Percentiles rank a stretch among this genome's conserved stretches.
phyloP scores from a whole-genome alignment of 2,113 vertebrate species.

The Abramis brama region DNA sequence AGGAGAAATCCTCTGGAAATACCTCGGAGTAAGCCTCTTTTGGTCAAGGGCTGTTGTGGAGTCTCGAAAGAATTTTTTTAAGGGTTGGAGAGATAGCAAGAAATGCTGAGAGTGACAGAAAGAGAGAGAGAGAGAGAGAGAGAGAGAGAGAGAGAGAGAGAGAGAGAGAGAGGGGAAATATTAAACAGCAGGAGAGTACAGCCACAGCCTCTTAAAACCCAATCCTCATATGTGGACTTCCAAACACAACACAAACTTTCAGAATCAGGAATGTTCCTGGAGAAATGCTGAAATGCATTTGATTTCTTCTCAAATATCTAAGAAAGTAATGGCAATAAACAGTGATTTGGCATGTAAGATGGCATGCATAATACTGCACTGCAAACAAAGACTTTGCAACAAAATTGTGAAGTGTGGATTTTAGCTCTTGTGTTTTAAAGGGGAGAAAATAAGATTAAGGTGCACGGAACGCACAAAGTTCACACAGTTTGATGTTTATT shows the following conservation, averaged over 20 bases:
- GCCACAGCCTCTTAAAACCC: constrained; percentile 47
- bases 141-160: too few relatives aligned
- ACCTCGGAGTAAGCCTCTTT: constrained; percentile 79
- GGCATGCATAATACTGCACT: not conserved
- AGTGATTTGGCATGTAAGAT: not conserved
- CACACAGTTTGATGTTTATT: constrained; percentile 37
- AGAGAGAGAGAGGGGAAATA: constrained; percentile 19
- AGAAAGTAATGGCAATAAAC: not conserved
- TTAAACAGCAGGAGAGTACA: constrained; percentile 45
- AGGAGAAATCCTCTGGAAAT: constrained; percentile 76
- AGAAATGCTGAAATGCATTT: not conserved
- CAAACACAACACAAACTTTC: constrained; percentile 18
- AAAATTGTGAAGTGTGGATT: not conserved
- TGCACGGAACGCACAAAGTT: constrained; percentile 19
- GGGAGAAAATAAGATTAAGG: constrained; percentile 6
- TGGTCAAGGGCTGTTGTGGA: constrained; percentile 65
- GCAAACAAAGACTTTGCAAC: not conserved
- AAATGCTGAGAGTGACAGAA: constrained; percentile 46
- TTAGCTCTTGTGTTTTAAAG: not conserved
- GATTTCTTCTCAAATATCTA: constrained; percentile 3
- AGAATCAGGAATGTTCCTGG: not conserved
- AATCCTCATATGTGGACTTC: constrained; percentile 21
- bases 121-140: not conserved
- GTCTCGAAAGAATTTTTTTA: constrained; percentile 69
- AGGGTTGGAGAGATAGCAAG: constrained; percentile 61